These are phyloP conservation scores for Spilosoma lubricipeda DNA, from an alignment of 2,888 invertebrate genomes.

Conservation along the genomic window DNA sequence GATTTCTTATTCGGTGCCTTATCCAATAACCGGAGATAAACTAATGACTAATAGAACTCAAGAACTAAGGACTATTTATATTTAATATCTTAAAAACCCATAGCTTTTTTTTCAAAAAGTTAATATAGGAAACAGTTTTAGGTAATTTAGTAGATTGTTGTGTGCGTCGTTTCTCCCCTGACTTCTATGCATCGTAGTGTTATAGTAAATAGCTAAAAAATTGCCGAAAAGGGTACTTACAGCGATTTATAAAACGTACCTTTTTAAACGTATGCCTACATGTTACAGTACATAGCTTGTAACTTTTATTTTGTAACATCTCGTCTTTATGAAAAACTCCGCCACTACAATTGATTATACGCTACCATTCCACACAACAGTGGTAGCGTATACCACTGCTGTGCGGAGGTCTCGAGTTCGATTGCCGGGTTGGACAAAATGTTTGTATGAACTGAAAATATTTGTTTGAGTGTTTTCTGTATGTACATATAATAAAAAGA, in stretches of 20 bases:
- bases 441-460: too few species aligned
- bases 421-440: too few species aligned
- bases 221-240: neutral
- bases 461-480: too few species aligned
- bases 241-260: neutral
- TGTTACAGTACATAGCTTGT: neutral
- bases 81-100: neutral
- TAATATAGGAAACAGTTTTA: neutral
- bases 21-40: neutral
- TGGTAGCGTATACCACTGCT: too few species aligned
- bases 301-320: neutral
- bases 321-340: neutral
- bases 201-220: neutral
- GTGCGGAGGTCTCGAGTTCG: too few species aligned
- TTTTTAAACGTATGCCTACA: too few species aligned
- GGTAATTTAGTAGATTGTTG: neutral
- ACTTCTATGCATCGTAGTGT: neutral
- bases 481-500: too few species aligned
- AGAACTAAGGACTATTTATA: neutral
- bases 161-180: neutral
- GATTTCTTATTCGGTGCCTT: neutral
- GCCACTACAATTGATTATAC: neutral
- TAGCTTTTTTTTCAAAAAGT: neutral
- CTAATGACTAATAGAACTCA: neutral
- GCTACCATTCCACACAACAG: too few species aligned